These are phyloP conservation scores for Apamea epomidion DNA, from an alignment of 2,888 invertebrate genomes.

Conservation along the genomic window DNA sequence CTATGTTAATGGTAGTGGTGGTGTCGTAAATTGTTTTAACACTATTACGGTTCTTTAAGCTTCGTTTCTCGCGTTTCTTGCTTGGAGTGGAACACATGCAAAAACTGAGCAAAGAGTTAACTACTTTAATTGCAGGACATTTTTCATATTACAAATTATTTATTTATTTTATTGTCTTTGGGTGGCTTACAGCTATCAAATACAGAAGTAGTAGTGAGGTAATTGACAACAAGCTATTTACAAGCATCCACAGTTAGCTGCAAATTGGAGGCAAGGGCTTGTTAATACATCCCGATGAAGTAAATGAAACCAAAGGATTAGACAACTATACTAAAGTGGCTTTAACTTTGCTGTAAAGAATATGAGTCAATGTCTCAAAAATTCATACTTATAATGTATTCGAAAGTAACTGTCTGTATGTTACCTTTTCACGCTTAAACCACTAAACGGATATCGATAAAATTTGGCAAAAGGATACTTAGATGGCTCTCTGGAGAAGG, in stretches of 20 bases:
- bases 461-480: not conserved
- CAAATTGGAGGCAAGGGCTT: no score
- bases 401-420: not conserved
- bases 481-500: no score
- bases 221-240: no score
- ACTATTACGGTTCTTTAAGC: constrained; percentile 10
- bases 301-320: not conserved
- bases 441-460: not conserved
- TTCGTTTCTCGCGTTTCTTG: constrained; percentile 10
- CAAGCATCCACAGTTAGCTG: no score
- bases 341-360: not conserved
- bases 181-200: no score
- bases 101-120: not conserved
- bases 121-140: not conserved
- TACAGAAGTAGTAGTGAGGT: no score
- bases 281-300: not conserved
- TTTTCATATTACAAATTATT: not conserved
- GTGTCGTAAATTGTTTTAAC: constrained; percentile 14
- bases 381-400: not conserved
- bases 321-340: not conserved
- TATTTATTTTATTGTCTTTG: no score
- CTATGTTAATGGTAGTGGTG: constrained; percentile 6
- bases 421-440: not conserved
- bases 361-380: not conserved
- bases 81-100: constrained; percentile 8